phyloP scores from a whole-genome alignment of 53 echinoderm and acorn worm species.

The Temnopleurus reevesii region DNA sequence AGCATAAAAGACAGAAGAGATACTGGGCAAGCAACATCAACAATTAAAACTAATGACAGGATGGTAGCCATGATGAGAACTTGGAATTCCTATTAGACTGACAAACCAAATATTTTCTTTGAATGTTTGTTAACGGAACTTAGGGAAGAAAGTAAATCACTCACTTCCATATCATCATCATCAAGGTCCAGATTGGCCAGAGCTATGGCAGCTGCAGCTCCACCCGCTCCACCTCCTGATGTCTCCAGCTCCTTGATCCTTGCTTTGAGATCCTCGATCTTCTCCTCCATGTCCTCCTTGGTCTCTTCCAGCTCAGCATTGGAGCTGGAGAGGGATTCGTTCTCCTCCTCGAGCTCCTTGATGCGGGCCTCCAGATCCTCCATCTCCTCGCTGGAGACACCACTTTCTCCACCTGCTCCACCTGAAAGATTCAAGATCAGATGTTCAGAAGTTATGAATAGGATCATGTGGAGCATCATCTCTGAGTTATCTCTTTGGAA shows the following conservation, averaged over 20 bases:
- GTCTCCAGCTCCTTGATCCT: constrained; percentile 70
- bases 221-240: constrained; percentile 50
- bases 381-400: constrained; percentile 66
- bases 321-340: constrained; percentile 60
- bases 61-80: no score
- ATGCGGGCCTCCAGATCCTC: constrained; percentile 71
- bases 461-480: no score
- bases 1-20: no score
- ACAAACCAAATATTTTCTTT: no score
- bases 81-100: no score
- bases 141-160: neutral
- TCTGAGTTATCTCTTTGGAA: no score
- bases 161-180: constrained; percentile 93
- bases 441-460: no score
- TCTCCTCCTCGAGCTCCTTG: constrained; percentile 80
- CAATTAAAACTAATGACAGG: no score
- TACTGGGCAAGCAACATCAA: no score
- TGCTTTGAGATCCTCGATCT: constrained; percentile 67
- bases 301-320: constrained; percentile 69
- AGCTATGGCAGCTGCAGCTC: constrained; percentile 56
- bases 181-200: constrained; percentile 72
- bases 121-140: no score
- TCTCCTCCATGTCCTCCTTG: constrained; percentile 74
- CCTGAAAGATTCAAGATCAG: no score
- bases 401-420: neutral